phyloP scores from a whole-genome alignment of 2,797 vertebrate genomes.

The Megaceryle alcyon region DNA sequence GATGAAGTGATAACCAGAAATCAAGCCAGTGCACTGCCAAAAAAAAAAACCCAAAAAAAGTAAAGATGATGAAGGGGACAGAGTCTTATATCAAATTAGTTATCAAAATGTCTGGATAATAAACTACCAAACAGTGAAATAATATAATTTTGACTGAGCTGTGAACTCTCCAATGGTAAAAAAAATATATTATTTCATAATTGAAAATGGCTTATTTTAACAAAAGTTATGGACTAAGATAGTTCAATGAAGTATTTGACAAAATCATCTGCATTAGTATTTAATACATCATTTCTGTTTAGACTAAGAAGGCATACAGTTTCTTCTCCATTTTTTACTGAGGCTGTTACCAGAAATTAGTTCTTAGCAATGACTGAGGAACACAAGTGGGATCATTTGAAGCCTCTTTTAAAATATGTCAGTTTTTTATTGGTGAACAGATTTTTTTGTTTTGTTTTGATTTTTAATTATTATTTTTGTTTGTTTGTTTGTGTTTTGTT shows the following conservation, averaged over 20 bases:
- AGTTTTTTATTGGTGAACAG: not conserved
- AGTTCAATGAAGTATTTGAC: not conserved
- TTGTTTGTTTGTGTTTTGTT: not conserved
- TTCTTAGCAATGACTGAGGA: not conserved
- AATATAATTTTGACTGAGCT: constrained; percentile 4
- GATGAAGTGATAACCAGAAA: constrained; percentile 28
- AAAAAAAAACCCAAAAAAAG: not conserved
- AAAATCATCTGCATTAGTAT: not conserved
- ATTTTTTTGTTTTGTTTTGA: not conserved
- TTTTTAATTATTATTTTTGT: too few relatives aligned
- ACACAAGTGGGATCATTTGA: not conserved
- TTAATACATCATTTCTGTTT: not conserved
- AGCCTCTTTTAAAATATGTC: not conserved
- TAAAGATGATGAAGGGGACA: not conserved
- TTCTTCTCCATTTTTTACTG: not conserved
- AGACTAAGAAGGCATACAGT: not conserved
- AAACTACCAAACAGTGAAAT: not conserved
- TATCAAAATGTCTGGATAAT: constrained; percentile 12
- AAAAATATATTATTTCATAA: not conserved
- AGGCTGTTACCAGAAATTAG: not conserved
- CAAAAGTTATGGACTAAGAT: not conserved
- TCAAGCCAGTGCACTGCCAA: not conserved
- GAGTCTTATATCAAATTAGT: not conserved
- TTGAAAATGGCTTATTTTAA: not conserved
- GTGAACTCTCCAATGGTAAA: not conserved